Evolutionary conservation across 2,797 vertebrate genomes (phyloP).

Genomic region (Acrossocheilus fasciatus): DNA sequence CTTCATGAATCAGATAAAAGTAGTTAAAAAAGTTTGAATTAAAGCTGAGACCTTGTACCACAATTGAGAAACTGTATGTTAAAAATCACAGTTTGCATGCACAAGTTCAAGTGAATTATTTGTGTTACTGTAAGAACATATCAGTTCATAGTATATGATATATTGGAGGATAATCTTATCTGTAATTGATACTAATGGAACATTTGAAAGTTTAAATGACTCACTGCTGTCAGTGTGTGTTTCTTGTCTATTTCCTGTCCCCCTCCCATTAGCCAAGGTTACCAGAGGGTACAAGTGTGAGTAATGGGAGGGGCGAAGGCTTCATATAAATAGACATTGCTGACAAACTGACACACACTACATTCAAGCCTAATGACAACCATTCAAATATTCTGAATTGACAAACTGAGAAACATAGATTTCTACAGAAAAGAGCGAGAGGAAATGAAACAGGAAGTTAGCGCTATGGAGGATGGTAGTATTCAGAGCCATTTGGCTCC

Average conservation of each 20-base stretch:
- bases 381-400: conserved; percentile 4
- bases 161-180: neutral
- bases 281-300: neutral
- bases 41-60: neutral
- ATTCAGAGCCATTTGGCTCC: conserved; percentile 42
- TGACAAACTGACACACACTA: neutral
- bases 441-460: conserved; percentile 65
- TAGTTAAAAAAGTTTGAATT: neutral
- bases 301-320: neutral
- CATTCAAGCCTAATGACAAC: neutral
- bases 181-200: neutral
- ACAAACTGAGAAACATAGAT: neutral
- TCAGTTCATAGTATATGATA: neutral
- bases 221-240: neutral
- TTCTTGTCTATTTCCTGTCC: conserved; percentile 18
- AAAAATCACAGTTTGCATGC: neutral
- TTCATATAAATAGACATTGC: conserved; percentile 26
- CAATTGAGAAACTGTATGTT: neutral
- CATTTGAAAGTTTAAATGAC: conserved; percentile 14
- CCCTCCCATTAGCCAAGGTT: neutral
- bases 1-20: neutral
- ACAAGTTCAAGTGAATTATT: neutral
- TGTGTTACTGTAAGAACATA: neutral
- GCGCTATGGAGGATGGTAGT: conserved; percentile 62
- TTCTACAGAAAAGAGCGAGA: neutral